Evolutionary conservation across 2,888 invertebrate species (phyloP).

Genomic region (Ennomos quercinarius): DNA sequence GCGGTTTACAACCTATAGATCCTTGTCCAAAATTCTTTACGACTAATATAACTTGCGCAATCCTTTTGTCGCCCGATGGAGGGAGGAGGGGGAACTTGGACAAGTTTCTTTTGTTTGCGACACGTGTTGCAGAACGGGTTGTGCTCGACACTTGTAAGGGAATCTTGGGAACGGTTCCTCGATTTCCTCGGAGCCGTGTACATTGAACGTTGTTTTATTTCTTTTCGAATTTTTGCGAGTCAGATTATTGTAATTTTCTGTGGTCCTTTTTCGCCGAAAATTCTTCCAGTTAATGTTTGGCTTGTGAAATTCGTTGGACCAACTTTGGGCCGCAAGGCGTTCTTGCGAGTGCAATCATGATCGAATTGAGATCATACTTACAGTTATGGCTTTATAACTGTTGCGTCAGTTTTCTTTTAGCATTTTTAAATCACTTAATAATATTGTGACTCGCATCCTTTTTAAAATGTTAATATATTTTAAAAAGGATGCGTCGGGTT

Average conservation of each 20-base stretch:
- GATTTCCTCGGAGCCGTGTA: conserved; percentile 64
- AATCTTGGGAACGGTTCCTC: conserved; percentile 65
- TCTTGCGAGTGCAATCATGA: conserved; percentile 52
- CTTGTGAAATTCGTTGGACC: conserved; percentile 49
- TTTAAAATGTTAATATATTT: too few species aligned
- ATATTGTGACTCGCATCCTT: conserved; percentile 1
- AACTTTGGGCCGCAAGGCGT: conserved; percentile 49
- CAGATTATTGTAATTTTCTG: conserved; percentile 58
- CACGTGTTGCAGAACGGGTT: conserved; percentile 84
- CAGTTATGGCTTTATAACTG: conserved; percentile 55
- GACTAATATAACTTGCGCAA: conserved; percentile 83
- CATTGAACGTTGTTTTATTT: conserved; percentile 50
- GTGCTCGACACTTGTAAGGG: conserved; percentile 76
- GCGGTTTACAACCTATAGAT: conserved; percentile 81
- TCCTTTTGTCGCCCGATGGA: conserved; percentile 76
- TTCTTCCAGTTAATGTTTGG: conserved; percentile 46
- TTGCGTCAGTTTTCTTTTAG: conserved; percentile 29
- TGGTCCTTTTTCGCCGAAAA: conserved; percentile 53
- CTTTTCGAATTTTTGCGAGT: conserved; percentile 43
- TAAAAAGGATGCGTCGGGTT: neutral
- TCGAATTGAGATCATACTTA: conserved; percentile 51
- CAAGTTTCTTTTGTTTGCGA: conserved; percentile 82
- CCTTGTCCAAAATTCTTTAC: conserved; percentile 83
- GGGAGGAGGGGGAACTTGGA: conserved; percentile 60
- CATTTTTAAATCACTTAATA: conserved; percentile 9